Conservation (phyloP, 1,140 invertebrate genomes). For the Odontomachus brunneus region DNA sequence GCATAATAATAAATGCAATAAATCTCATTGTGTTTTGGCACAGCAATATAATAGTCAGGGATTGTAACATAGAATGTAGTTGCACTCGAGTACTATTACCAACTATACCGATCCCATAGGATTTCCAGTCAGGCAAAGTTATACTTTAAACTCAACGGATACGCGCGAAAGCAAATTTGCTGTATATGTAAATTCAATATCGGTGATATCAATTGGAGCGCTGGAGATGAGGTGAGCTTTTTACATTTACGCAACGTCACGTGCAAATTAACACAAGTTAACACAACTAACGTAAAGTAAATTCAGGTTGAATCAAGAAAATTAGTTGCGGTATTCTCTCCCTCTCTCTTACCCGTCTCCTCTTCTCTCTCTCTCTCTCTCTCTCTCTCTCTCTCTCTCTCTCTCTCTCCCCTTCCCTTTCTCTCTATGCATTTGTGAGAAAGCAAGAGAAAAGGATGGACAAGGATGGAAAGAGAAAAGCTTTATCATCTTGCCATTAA, state of each 20-base stretch:
- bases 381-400: too few relatives aligned
- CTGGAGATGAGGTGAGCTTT: background rate
- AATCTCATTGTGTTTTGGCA: constrained; percentile 9
- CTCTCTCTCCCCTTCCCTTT: too few relatives aligned
- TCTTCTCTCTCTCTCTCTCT: too few relatives aligned
- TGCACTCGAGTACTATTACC: constrained; percentile 2
- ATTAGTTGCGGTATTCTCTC: background rate
- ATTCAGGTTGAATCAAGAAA: background rate
- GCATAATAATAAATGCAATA: constrained; percentile 20
- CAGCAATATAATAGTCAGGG: constrained; percentile 35
- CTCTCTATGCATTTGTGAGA: background rate
- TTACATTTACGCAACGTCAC: background rate
- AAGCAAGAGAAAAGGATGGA: background rate
- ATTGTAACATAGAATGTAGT: constrained; percentile 19
- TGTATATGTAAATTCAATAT: background rate
- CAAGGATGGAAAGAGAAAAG: background rate
- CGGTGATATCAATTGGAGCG: background rate
- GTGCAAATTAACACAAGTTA: background rate
- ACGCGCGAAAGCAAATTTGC: constrained; percentile 14
- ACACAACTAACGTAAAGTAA: background rate
- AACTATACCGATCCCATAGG: constrained; percentile 20
- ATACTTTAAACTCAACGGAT: constrained; percentile 24
- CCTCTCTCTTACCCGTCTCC: too few relatives aligned
- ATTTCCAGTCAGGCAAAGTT: constrained; percentile 22
- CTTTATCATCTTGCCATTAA: constrained; percentile 53